phyloP scores from a whole-genome alignment of 2,888 invertebrate genomes.

The Eilema griseolum region DNA sequence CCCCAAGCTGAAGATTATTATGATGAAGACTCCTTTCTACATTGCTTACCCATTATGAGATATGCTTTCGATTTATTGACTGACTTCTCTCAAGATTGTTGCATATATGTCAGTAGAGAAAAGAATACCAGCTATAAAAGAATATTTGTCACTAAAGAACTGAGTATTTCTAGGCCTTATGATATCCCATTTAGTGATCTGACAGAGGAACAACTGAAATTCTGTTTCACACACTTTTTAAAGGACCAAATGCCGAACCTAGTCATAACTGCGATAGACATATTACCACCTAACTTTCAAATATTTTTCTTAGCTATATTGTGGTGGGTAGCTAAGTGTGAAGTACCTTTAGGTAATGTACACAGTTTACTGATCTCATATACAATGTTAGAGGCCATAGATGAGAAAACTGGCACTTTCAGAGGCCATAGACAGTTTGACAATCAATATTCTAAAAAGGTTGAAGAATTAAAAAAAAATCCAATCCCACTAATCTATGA shows the following conservation, averaged over 20 bases:
- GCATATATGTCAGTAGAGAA: constrained; percentile 75
- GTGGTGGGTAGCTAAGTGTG: constrained; percentile 87
- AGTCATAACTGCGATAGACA: constrained; percentile 68
- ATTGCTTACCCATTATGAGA: constrained; percentile 88
- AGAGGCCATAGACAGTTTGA: constrained; percentile 81
- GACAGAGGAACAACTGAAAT: constrained; percentile 61
- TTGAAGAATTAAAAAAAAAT: constrained; percentile 66
- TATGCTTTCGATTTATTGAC: constrained; percentile 86
- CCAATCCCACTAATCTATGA: constrained; percentile 29
- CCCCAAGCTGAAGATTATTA: constrained; percentile 91
- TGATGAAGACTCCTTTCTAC: constrained; percentile 86
- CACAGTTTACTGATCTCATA: constrained; percentile 87
- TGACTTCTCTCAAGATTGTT: constrained; percentile 70
- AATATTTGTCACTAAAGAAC: constrained; percentile 62
- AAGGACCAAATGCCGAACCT: constrained; percentile 71
- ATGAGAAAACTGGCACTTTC: constrained; percentile 85
- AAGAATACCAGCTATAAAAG: constrained; percentile 67
- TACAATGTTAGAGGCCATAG: constrained; percentile 86
- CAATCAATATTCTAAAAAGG: constrained; percentile 74
- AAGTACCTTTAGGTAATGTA: constrained; percentile 78
- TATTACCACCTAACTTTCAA: constrained; percentile 87
- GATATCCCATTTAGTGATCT: constrained; percentile 63
- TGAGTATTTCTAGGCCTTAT: constrained; percentile 58
- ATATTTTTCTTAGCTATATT: constrained; percentile 86
- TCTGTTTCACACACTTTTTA: constrained; percentile 82